These are phyloP conservation scores for Halictus quadricinctus DNA, from an alignment of 2,888 invertebrate genomes.

Conservation along the genomic window DNA sequence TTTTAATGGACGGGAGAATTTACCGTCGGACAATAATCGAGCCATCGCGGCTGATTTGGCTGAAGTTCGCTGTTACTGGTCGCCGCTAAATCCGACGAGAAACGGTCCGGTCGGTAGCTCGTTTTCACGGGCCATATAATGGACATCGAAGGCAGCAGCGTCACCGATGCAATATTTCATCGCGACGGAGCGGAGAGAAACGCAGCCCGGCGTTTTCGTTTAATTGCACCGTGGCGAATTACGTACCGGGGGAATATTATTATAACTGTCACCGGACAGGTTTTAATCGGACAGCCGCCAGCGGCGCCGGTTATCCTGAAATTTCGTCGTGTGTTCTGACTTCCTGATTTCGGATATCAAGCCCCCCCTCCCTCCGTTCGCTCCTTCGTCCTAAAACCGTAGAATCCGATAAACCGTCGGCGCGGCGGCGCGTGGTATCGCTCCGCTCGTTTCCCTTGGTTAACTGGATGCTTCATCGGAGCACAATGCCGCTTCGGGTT, in stretches of 20 bases:
- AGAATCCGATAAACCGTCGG: not conserved
- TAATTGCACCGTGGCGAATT: constrained; percentile 14
- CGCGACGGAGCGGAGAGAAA: not conserved
- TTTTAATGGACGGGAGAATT: constrained; percentile 1
- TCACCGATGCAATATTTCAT: constrained; percentile 18
- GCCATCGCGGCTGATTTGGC: not conserved
- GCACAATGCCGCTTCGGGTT: not conserved
- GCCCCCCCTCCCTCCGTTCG: no score
- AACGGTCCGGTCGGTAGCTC: not conserved
- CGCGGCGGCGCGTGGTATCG: not conserved
- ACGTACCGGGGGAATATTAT: constrained; percentile 18
- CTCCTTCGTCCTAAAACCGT: not conserved
- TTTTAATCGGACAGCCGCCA: constrained; percentile 38
- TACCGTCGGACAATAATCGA: not conserved
- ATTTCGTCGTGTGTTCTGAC: constrained; percentile 14
- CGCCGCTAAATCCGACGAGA: not conserved
- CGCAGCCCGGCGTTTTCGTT: constrained; percentile 10
- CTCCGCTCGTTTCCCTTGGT: constrained; percentile 9
- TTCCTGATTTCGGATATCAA: not conserved
- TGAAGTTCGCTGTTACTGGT: not conserved
- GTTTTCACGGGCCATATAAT: constrained; percentile 17
- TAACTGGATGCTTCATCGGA: constrained; percentile 2
- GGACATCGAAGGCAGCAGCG: not conserved
- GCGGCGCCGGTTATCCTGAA: not conserved
- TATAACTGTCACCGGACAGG: constrained; percentile 33